Conservation (phyloP, 2,113 vertebrate species). For the Dermatemys mawii region DNA sequence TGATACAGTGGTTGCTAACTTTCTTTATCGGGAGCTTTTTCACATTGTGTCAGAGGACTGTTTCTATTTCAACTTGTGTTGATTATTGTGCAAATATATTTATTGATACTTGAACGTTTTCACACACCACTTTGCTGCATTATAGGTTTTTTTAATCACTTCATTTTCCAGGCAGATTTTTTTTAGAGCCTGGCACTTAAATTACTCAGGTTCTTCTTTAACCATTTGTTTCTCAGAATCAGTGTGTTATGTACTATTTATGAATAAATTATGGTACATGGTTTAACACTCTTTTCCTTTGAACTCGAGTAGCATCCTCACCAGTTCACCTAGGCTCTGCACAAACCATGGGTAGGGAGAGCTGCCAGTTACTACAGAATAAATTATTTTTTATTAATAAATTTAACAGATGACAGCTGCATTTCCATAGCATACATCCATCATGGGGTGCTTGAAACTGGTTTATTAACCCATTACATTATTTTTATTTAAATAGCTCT, state of each 20-base stretch:
- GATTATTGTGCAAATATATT: neutral
- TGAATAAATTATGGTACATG: neutral
- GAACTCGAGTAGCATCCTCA: neutral
- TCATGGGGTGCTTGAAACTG: neutral
- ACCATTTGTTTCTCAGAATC: conserved; percentile 5
- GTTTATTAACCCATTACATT: neutral
- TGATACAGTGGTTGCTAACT: neutral
- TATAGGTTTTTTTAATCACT: neutral
- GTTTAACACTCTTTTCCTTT: neutral
- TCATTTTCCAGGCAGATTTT: neutral
- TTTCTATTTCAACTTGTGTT: neutral
- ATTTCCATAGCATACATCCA: neutral
- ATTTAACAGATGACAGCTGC: neutral
- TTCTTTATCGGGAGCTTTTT: neutral
- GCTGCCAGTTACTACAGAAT: neutral
- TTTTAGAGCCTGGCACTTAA: neutral
- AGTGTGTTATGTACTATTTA: neutral
- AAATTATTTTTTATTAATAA: neutral
- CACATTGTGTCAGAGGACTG: neutral
- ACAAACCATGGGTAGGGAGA: neutral
- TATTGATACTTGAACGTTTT: neutral
- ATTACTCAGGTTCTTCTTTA: conserved; percentile 1
- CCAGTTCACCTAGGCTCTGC: neutral
- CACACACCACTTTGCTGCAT: neutral
- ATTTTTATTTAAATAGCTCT: neutral